Conservation (phyloP, 2,113 vertebrate genomes). For the Brachypteracias leptosomus region DNA sequence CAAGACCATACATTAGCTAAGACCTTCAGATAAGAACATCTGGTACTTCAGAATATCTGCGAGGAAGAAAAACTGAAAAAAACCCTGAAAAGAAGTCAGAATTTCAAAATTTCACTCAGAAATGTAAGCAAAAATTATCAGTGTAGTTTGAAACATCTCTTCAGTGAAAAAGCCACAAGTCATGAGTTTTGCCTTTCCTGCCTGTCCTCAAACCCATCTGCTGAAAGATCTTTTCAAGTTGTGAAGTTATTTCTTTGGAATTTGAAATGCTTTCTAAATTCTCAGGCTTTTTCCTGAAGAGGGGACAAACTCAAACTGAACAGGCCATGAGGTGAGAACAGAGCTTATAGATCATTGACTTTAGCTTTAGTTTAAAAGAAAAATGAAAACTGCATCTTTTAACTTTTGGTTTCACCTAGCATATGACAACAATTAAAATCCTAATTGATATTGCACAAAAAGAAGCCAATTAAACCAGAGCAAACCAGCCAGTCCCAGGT, state of each 20-base stretch:
- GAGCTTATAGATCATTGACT: not conserved
- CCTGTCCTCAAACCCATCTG: not conserved
- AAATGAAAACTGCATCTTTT: not conserved
- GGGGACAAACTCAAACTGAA: not conserved
- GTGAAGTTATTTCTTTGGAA: not conserved
- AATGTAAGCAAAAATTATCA: not conserved
- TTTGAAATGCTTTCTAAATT: not conserved
- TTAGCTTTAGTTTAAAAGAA: not conserved
- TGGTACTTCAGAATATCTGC: not conserved
- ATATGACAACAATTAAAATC: not conserved
- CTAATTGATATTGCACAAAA: not conserved
- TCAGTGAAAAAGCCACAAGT: not conserved
- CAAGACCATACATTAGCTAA: not conserved
- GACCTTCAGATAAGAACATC: no score
- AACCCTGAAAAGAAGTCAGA: no score
- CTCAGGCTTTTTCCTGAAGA: not conserved
- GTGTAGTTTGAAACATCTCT: not conserved
- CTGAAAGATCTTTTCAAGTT: not conserved
- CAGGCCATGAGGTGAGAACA: not conserved
- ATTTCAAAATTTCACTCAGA: not conserved
- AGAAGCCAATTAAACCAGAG: not conserved
- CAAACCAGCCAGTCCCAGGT: not conserved
- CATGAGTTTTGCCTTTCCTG: not conserved
- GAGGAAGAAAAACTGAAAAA: not conserved
- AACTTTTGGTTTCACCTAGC: not conserved